phyloP scores from a whole-genome alignment of 2,113 vertebrate genomes.

The Paradoxurus hermaphroditus region DNA sequence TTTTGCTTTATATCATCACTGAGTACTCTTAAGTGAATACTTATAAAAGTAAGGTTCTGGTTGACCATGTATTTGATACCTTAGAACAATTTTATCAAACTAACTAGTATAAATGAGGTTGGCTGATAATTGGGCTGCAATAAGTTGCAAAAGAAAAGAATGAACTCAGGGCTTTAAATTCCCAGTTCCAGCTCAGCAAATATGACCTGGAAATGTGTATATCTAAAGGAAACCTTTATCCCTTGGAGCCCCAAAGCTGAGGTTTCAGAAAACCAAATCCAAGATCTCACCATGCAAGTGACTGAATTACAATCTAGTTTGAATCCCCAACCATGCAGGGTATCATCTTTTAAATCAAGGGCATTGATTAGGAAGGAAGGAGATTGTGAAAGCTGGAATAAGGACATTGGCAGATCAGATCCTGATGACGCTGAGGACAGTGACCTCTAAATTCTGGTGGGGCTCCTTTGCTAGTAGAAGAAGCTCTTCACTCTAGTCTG shows the following conservation, averaged over 20 bases:
- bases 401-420: neutral
- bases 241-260: neutral
- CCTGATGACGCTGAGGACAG: neutral
- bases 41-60: neutral
- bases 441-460: neutral
- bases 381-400: neutral
- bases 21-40: neutral
- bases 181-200: neutral
- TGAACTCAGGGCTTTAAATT: neutral
- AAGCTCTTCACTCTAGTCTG: neutral
- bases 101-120: neutral
- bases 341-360: neutral
- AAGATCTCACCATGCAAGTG: neutral
- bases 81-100: neutral
- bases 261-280: neutral
- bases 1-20: neutral
- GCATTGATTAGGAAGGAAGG: neutral
- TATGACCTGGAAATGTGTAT: neutral
- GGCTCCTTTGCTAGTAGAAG: neutral
- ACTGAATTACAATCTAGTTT: neutral
- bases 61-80: neutral
- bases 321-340: neutral
- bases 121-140: neutral
- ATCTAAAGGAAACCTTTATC: neutral
- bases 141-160: neutral